Conservation (phyloP, 2,888 invertebrate genomes). For the Heteromyza rotundicornis region DNA sequence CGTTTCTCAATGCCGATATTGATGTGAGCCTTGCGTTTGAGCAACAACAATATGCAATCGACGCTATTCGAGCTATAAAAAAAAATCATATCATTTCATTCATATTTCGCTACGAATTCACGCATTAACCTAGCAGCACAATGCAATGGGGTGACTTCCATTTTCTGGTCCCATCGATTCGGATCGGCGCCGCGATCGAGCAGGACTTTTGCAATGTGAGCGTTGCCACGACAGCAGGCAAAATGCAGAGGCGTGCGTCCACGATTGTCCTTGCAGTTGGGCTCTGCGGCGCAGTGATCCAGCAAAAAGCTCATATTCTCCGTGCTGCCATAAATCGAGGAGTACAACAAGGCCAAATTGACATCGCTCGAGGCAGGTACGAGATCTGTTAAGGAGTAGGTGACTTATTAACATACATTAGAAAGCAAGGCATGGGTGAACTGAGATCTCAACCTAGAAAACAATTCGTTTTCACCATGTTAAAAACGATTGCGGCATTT, state of each 20-base stretch:
- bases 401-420: too few species aligned
- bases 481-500: conserved; percentile 46
- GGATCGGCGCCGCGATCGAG: conserved; percentile 73
- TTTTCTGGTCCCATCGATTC: conserved; percentile 74
- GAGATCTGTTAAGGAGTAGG: conserved; percentile 39
- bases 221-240: conserved; percentile 77
- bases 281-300: conserved; percentile 64
- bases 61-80: conserved; percentile 54
- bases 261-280: conserved; percentile 70
- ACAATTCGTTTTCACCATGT: conserved; percentile 51
- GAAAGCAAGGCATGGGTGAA: too few species aligned
- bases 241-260: conserved; percentile 79
- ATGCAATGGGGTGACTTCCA: conserved; percentile 76
- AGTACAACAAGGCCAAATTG: conserved; percentile 56
- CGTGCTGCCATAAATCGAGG: conserved; percentile 50
- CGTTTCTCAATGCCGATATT: conserved; percentile 74
- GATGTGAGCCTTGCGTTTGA: conserved; percentile 79
- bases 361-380: conserved; percentile 52
- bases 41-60: conserved; percentile 66
- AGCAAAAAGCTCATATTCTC: conserved; percentile 52
- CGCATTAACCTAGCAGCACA: conserved; percentile 73
- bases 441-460: conserved; percentile 44
- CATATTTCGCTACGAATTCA: background rate
- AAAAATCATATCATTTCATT: conserved; percentile 13
- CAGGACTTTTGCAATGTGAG: conserved; percentile 73